Evolutionary conservation across 2,888 invertebrate genomes (phyloP), one percentile per base, ranked within the genome.

Genomic region (Phlogophora meticulosa): DNA sequence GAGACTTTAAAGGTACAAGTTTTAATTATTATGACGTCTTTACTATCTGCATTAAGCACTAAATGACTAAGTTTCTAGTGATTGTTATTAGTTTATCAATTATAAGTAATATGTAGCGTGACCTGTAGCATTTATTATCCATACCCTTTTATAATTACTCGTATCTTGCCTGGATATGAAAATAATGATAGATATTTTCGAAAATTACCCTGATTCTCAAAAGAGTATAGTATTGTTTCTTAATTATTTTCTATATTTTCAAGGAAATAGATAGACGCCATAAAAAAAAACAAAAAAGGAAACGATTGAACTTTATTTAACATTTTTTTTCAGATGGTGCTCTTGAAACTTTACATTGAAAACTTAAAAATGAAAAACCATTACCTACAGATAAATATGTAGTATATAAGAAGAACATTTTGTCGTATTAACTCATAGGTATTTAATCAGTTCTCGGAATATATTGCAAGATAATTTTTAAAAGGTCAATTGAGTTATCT

Each of bases 401-500:
- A 61, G 38, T 46, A 56, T 48, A 24, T 43, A 51, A 36, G 28
- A 36, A 55, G 10, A 4, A 61, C 43, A 51, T 46, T 61, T 58
- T 51, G 20, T 56, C 51, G 57, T 61, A 51, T 58, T 66, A 42
- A 58, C 55, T 59, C 60, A 62, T 72, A 58, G 64, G 53, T 61
- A 67, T 69, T 80, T 83, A 84, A 86, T 84, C 83, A 65, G 64
- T 87, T 82, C 85, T 72, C 61, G 78, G 85, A 85, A 85, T 63
- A 73, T 55, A 55, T 63, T 68, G 68, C 36, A 55, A 58, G 86
- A 87, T 87, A 83, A 81, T 63, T 73, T 73, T 74, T 61, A 84
- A 76, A 72, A 83, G 88, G 88, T 87, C 83, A 87, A 51, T 60
- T 32, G 73, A 70, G 87, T 86, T 90, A 91, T 90, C 90, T 71